Evolutionary conservation across 2,113 vertebrate genomes (phyloP).

Genomic region (Equus przewalskii): DNA sequence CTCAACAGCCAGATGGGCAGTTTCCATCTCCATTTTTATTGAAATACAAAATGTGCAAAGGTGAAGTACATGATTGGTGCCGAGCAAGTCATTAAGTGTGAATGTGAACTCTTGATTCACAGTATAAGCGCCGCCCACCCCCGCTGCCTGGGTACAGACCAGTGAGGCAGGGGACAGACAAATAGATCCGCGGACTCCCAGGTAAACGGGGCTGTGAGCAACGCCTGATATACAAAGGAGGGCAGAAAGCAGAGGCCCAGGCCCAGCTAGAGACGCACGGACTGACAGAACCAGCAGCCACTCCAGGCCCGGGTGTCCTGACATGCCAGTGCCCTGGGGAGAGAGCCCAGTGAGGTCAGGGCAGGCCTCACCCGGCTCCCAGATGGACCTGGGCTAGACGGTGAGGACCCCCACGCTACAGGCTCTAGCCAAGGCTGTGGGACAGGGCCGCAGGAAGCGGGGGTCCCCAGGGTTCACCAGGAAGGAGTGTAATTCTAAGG

Average conservation of each 20-base stretch:
- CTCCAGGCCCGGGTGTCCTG: not conserved
- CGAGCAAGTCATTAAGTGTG: slow-evolving; percentile 82
- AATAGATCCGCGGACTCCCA: slow-evolving; percentile 42
- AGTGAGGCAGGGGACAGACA: not conserved
- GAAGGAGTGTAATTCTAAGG: not conserved
- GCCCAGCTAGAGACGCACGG: not conserved
- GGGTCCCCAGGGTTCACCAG: not conserved
- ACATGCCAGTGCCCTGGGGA: not conserved
- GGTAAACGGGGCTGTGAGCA: not conserved
- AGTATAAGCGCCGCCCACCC: slow-evolving; percentile 63
- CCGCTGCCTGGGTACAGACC: slow-evolving; percentile 41
- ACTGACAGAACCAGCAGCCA: not conserved
- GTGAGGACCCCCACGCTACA: not conserved
- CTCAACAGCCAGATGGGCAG: not conserved
- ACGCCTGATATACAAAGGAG: slow-evolving; percentile 24
- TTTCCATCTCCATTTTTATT: slow-evolving; percentile 87
- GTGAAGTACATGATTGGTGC: slow-evolving; percentile 89
- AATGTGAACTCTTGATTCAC: slow-evolving; percentile 81
- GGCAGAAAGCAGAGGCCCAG: not conserved
- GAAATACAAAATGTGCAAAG: slow-evolving; percentile 92
- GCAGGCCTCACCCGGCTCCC: not conserved
- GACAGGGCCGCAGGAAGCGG: not conserved
- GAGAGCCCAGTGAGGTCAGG: not conserved
- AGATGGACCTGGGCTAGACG: not conserved
- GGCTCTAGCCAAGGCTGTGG: not conserved